A percentile compares a stretch with the other conserved stretches of the same genome.
Conservation (phyloP, 2,888 invertebrate genomes). For the Caprella mutica region DNA sequence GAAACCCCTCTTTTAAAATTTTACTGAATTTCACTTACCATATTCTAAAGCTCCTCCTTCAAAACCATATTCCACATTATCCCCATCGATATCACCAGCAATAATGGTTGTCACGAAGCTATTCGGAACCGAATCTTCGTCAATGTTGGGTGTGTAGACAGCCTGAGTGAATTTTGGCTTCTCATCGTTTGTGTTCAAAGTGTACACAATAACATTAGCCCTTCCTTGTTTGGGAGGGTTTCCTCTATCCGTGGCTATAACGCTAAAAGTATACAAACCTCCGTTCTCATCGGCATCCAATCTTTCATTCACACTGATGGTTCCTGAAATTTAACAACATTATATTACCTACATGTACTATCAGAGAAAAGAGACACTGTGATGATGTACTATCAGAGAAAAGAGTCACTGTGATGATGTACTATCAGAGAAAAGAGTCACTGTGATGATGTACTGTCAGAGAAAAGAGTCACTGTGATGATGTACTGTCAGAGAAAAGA, state of each 20-base stretch:
- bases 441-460: no score
- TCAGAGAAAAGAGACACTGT: no score
- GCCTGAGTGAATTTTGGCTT: constrained; percentile 93
- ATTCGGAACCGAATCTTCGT: constrained; percentile 89
- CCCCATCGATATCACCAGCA: constrained; percentile 93
- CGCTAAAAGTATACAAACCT: constrained; percentile 86
- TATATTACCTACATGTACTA: no score
- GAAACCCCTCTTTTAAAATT: no score
- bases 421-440: no score
- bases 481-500: no score
- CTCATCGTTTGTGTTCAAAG: constrained; percentile 95
- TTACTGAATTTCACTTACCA: no score
- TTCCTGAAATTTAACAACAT: no score
- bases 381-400: no score
- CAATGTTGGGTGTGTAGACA: constrained; percentile 90
- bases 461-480: no score
- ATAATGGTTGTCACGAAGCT: constrained; percentile 92
- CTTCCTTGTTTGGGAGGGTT: constrained; percentile 83
- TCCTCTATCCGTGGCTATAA: constrained; percentile 89
- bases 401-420: no score
- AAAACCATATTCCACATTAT: constrained; percentile 78
- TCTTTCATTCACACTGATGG: constrained; percentile 83
- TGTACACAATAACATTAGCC: constrained; percentile 86
- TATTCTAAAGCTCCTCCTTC: constrained; percentile 75
- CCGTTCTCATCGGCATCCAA: constrained; percentile 92